These are phyloP conservation scores for Carassius gibelio DNA, from an alignment of 2,113 vertebrate genomes.

Conservation along the genomic window DNA sequence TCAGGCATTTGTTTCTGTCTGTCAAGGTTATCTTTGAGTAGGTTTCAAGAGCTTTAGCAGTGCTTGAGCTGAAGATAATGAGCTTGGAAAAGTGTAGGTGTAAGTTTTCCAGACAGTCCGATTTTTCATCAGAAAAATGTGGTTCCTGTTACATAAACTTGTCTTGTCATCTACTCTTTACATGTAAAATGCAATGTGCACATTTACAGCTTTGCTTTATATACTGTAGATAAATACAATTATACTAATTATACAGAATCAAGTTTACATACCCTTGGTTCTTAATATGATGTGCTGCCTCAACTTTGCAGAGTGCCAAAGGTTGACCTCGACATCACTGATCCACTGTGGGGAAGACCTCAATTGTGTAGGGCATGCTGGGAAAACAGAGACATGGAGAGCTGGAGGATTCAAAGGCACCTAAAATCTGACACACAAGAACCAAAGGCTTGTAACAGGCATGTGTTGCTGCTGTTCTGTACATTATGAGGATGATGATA, in stretches of 20 bases:
- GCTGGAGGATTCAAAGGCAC: neutral
- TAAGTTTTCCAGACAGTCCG: neutral
- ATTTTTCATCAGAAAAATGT: neutral
- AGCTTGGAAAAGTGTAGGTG: conserved; percentile 10
- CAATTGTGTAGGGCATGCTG: neutral
- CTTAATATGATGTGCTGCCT: neutral
- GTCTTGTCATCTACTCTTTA: neutral
- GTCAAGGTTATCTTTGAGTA: conserved; percentile 23
- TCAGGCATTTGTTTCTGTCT: conserved; percentile 6
- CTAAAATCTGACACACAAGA: neutral
- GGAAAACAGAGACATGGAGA: neutral
- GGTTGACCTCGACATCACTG: neutral
- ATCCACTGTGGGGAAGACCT: neutral
- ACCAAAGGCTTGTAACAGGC: too few species aligned
- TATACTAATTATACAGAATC: neutral
- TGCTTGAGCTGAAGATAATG: conserved; percentile 12
- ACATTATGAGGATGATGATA: too few species aligned
- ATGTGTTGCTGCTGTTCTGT: too few species aligned
- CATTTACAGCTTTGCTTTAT: neutral
- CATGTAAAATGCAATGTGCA: neutral
- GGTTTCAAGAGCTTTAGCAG: conserved; percentile 19
- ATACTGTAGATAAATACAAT: neutral
- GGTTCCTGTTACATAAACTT: conserved; percentile 1
- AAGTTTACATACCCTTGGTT: neutral
- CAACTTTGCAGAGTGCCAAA: neutral